These are phyloP conservation scores for Microvelia longipes DNA, from an alignment of 1,140 invertebrate genomes.

Conservation along the genomic window DNA sequence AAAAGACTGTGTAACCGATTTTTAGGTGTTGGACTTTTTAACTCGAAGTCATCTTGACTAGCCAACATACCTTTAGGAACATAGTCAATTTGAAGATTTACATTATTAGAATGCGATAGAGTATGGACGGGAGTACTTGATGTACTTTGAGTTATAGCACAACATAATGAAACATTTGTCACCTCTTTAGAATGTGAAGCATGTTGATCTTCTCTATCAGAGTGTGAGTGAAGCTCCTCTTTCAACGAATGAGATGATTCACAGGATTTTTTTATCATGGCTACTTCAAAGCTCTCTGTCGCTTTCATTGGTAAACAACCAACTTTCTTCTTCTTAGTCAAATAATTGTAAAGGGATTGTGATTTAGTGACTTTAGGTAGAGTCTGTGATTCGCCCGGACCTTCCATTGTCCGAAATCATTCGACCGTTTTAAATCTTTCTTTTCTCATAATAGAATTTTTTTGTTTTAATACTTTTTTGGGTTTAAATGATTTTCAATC, in stretches of 20 bases:
- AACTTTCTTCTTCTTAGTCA: conserved; percentile 12
- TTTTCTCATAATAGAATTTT: not conserved
- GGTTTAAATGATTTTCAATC: too few species aligned
- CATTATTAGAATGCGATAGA: conserved; percentile 15
- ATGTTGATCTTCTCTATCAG: not conserved
- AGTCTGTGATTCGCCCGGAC: not conserved
- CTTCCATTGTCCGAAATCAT: not conserved
- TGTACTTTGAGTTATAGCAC: conserved; percentile 22
- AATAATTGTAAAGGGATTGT: conserved; percentile 9
- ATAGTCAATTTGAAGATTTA: conserved; percentile 3
- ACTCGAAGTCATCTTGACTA: not conserved
- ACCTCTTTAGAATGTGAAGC: not conserved
- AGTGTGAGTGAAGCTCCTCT: not conserved
- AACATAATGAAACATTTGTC: conserved; percentile 23
- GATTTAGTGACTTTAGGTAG: not conserved
- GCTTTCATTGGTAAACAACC: conserved; percentile 13
- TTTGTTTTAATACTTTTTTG: too few species aligned
- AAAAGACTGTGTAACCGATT: conserved; percentile 1
- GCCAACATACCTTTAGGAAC: not conserved
- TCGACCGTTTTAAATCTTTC: not conserved
- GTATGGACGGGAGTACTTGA: conserved; percentile 12
- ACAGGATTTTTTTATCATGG: not conserved
- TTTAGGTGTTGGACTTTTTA: not conserved
- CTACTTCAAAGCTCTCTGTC: conserved; percentile 8
- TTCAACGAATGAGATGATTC: not conserved